A percentile compares a stretch with the other conserved stretches of the same genome.
phyloP scores from a whole-genome alignment of 2,888 invertebrate species.

The Spatulosminthurus flaviceps region DNA sequence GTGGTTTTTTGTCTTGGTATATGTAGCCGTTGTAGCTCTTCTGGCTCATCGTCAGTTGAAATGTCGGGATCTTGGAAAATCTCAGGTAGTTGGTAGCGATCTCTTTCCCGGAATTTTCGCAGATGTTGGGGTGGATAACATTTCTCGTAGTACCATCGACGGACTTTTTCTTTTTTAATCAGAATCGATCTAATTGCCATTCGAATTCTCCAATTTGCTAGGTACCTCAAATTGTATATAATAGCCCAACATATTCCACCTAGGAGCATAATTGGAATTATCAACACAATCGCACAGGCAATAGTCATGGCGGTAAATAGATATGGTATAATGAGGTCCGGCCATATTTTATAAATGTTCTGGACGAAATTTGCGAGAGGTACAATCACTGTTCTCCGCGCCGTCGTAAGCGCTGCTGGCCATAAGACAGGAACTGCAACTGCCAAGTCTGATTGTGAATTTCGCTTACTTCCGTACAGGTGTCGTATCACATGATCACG shows the following conservation, averaged over 20 bases:
- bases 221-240: conserved; percentile 9
- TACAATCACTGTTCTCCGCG: not conserved
- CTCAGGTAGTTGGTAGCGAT: conserved; percentile 40
- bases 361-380: not conserved
- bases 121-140: conserved; percentile 37
- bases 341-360: not conserved
- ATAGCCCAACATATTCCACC: conserved; percentile 15
- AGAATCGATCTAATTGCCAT: conserved; percentile 12
- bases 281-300: not conserved
- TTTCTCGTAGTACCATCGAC: conserved; percentile 36
- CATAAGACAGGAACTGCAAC: too few relatives aligned
- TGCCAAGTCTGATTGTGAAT: too few relatives aligned
- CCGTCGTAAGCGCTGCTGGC: too few relatives aligned
- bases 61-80: conserved; percentile 38
- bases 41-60: conserved; percentile 41
- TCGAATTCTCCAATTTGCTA: conserved; percentile 19
- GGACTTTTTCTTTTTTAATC: conserved; percentile 26
- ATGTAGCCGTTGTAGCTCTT: conserved; percentile 29
- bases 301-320: not conserved
- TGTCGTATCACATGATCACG: too few relatives aligned
- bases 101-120: conserved; percentile 37
- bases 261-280: conserved; percentile 5
- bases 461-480: too few relatives aligned
- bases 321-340: conserved; percentile 26
- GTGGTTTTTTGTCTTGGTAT: conserved; percentile 34